Percentiles rank a stretch among this genome's conserved stretches.
Conservation (phyloP, 2,797 vertebrate species). For the Propithecus deckenii region DNA sequence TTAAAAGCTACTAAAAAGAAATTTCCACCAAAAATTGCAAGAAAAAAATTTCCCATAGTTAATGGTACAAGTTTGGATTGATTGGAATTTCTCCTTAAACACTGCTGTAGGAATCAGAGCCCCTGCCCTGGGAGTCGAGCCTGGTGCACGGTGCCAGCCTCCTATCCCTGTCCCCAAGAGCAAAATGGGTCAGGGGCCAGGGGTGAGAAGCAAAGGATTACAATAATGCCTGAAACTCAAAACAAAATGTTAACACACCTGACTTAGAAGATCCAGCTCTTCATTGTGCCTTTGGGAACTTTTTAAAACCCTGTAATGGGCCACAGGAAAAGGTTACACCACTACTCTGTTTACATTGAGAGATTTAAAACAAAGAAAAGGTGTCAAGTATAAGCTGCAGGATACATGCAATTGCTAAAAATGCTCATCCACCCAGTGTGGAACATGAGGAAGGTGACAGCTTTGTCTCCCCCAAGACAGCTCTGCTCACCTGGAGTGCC, state of each 20-base stretch:
- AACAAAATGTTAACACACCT: background rate
- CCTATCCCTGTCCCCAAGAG: background rate
- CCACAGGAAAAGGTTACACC: background rate
- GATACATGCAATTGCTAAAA: background rate
- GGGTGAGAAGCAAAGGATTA: background rate
- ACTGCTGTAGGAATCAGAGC: too few species aligned
- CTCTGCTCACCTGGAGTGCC: background rate
- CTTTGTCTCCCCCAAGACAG: background rate
- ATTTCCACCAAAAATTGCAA: background rate
- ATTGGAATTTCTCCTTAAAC: background rate
- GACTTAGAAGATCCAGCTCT: background rate
- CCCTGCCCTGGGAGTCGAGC: too few species aligned
- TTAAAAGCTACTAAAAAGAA: background rate
- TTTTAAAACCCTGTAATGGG: background rate
- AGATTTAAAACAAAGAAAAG: background rate
- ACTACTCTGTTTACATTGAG: background rate
- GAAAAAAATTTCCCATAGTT: background rate
- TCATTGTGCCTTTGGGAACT: background rate
- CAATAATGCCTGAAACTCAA: background rate
- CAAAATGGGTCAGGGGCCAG: background rate
- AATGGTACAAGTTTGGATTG: background rate
- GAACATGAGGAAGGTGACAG: background rate
- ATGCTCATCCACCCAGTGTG: rapidly evolving
- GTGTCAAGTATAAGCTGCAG: background rate
- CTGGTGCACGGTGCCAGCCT: background rate